Base-by-base conservation (phyloP, 92 coral and sea anemone species). In the Zoanthus sansibaricus region DNA sequence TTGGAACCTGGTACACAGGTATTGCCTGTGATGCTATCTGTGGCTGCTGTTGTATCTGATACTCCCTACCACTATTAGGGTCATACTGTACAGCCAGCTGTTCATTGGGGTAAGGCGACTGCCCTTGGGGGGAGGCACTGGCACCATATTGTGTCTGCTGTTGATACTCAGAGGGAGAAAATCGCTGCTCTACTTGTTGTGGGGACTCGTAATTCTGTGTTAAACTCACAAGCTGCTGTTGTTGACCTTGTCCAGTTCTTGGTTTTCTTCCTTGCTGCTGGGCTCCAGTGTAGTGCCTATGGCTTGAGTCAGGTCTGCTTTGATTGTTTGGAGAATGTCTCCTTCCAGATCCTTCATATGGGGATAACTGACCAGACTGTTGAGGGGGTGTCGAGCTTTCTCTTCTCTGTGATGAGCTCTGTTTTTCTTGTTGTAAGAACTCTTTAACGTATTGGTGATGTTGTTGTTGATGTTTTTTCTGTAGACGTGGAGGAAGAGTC, bases 381-480 rank as follows among this genome's bases (percentile, higher is more conserved):
- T 86, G 84, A 1, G 69, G 72, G 13, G 85, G 82, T 10, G 71
- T 83, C 17, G 92, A 33, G 62, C 72, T 84, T n/a, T 86, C 89
- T 74, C 32, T 71, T 69, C 12, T 76, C 85, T 61, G 51, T 70
- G 84, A 47, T 45, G 49, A 68, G 55, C 32, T 88, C 87, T 78
- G 83, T 21, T 67, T 88, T 72, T 83, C 76, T 55, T 83, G 88
- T 31, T 69, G 93, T 82, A 76, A 72, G 56, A 77, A 87, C 2
- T 91, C 91, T 56, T 93, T 92, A 44, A 89, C 94, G 52, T 91
- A 89, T 31, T 90, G 97, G 66, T 92, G 95, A 20, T 93, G 95
- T 61, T 94, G 98, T 42, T 94, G 98, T 17, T 93, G 98, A 18
- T 94, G 98, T 79, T 91, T 95, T 86, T 91, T 95, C 83, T 95